Evolutionary conservation across 2,113 vertebrate species (phyloP), one percentile per base, ranked within the genome.

Genomic region (Tringa solitaria): DNA sequence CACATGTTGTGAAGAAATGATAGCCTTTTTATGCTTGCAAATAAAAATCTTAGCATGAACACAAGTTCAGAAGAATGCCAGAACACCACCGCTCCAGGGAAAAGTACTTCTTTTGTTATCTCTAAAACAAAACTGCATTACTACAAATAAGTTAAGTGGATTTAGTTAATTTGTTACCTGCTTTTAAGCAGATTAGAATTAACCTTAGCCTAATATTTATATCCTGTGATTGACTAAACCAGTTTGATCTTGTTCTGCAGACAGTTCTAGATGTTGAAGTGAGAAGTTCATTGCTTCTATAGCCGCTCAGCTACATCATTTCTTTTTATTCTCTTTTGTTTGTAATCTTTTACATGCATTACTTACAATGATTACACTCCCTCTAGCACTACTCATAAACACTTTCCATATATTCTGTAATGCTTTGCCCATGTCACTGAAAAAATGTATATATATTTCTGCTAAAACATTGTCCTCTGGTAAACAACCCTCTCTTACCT

Each of bases 371-470:
- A 41, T 46, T 74, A 15, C 5, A 33, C 78, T 93, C 10, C 23
- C 3, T 21, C 11, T 63, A 35, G 8, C 14, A n/a, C 46, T 77
- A 69, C 27, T 26, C 4, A 23, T 56, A 60, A 3, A 77, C 4
- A 21, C 2, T 57, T 78, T 32, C 37, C 67, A n/a, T 5, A 23
- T 56, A 33, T 54, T 64, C 13, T 56, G 4, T 35, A 33, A 51
- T 0, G 2, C 4, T 50, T 56, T 30, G 10, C 6, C 5, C 5
- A 15, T 27, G 9, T 48, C 33, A 61, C 18, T 45, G 39, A 65
- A 73, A 65, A 24, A 14, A 56, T 10, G 35, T 10, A 48, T 7
- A 48, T 4, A 6, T 53, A 45, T 67, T 45, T 46, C 14, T 80
- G 12, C 8, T 68, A 63, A 86, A 89, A 73, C 73, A 19, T 35